These are phyloP conservation scores for Leptarthrus brevirostris DNA, from an alignment of 2,888 invertebrate species.

Conservation along the genomic window DNA sequence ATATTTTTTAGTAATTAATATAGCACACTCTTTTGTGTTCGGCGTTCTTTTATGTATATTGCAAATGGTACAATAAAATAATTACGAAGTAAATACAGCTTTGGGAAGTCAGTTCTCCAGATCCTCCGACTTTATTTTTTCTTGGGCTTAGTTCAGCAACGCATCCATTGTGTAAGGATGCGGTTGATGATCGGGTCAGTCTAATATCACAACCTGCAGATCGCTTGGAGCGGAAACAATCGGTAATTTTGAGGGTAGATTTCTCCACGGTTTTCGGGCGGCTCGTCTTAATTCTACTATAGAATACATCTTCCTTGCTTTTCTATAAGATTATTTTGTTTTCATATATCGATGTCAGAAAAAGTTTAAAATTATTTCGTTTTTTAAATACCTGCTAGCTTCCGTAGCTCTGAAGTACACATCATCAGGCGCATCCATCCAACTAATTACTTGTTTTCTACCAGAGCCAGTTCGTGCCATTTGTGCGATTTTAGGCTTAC, in stretches of 20 bases:
- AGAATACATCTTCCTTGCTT: constrained; percentile 84
- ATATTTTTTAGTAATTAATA: constrained; percentile 4
- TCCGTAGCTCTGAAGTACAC: constrained; percentile 94
- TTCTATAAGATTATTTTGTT: constrained; percentile 70
- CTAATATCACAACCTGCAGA: constrained; percentile 79
- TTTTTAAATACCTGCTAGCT: constrained; percentile 89
- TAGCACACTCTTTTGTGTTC: constrained; percentile 1
- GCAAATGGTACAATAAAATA: background rate
- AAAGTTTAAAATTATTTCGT: background rate
- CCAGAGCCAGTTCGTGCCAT: constrained; percentile 80
- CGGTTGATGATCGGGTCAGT: constrained; percentile 73
- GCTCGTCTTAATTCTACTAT: constrained; percentile 83
- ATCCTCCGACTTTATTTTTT: background rate
- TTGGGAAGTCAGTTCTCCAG: constrained; percentile 17
- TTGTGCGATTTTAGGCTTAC: constrained; percentile 83
- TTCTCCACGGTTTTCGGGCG: constrained; percentile 87
- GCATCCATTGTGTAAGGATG: constrained; percentile 76
- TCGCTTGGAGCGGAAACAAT: constrained; percentile 67
- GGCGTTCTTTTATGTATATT: background rate
- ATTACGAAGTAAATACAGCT: constrained; percentile 3
- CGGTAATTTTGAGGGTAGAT: constrained; percentile 68
- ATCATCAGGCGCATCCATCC: constrained; percentile 98
- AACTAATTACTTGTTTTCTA: constrained; percentile 93
- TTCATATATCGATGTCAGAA: background rate
- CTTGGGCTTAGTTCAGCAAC: constrained; percentile 69